Conservation (phyloP, 1,140 invertebrate species). For the Sycophila sp. region DNA sequence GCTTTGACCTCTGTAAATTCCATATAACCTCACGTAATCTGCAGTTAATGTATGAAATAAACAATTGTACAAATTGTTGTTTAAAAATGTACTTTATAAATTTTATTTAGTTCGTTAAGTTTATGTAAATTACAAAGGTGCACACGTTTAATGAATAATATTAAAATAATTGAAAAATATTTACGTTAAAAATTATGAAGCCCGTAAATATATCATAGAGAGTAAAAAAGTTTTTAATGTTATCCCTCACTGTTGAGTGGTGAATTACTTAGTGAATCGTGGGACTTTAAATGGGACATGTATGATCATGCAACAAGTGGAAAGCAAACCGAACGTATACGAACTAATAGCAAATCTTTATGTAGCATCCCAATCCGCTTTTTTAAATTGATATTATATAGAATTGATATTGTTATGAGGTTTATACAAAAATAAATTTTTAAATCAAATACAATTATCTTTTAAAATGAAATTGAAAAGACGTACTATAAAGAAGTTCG, state of each 20-base stretch:
- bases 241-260: background rate
- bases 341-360: background rate
- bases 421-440: too few relatives aligned
- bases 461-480: too few relatives aligned
- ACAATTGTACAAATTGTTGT: too few relatives aligned
- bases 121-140: too few relatives aligned
- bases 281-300: background rate
- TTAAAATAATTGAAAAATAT: background rate
- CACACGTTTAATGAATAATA: too few relatives aligned
- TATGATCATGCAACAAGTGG: constrained; percentile 23
- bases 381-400: too few relatives aligned
- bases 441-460: background rate
- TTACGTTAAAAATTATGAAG: background rate
- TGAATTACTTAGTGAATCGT: background rate
- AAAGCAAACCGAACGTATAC: background rate
- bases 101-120: too few relatives aligned
- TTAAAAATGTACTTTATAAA: too few relatives aligned
- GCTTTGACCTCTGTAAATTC: background rate
- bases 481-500: too few relatives aligned
- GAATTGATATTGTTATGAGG: too few relatives aligned
- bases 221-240: background rate
- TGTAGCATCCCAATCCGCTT: too few relatives aligned
- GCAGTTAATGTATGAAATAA: constrained; percentile 17
- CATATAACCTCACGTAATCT: constrained; percentile 7
- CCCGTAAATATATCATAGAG: background rate